phyloP scores from a whole-genome alignment of 1,140 invertebrate species.

The Vollenhovia emeryi region DNA sequence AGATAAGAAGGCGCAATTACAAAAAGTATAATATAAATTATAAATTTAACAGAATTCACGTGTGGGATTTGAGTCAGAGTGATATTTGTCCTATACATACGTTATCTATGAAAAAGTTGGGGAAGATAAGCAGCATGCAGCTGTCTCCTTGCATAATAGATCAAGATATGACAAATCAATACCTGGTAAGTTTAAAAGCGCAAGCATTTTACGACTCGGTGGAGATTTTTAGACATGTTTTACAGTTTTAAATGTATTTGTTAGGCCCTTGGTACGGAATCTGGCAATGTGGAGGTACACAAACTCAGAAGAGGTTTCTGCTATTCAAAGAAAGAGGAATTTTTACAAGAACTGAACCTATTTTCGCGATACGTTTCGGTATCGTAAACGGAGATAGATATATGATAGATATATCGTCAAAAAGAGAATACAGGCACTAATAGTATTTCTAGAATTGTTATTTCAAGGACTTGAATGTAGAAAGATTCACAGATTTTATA shows the following conservation, averaged over 20 bases:
- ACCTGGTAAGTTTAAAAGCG: slow-evolving; percentile 75
- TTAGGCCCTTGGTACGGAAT: slow-evolving; percentile 82
- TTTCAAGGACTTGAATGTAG: background rate
- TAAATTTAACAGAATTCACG: slow-evolving; percentile 82
- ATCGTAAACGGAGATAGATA: slow-evolving; percentile 67
- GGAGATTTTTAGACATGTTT: background rate
- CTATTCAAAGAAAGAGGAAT: slow-evolving; percentile 83
- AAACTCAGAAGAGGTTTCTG: slow-evolving; percentile 84
- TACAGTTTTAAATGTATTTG: slow-evolving; percentile 58
- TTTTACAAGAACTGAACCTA: slow-evolving; percentile 80
- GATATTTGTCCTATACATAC: slow-evolving; percentile 82
- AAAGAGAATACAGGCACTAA: slow-evolving; percentile 20
- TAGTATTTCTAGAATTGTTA: slow-evolving; percentile 9
- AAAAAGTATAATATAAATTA: background rate
- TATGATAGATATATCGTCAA: background rate
- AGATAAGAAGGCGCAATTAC: background rate
- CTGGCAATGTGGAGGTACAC: slow-evolving; percentile 82
- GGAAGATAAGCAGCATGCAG: slow-evolving; percentile 79
- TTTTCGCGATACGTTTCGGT: slow-evolving; percentile 82
- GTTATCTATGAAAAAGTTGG: slow-evolving; percentile 76
- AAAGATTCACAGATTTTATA: slow-evolving; percentile 54
- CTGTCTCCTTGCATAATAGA: slow-evolving; percentile 80
- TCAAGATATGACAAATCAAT: slow-evolving; percentile 80
- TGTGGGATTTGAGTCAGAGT: slow-evolving; percentile 86
- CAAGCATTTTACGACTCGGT: background rate